Evolutionary conservation across 2,113 vertebrate species (phyloP).

Genomic region (Podiceps cristatus): DNA sequence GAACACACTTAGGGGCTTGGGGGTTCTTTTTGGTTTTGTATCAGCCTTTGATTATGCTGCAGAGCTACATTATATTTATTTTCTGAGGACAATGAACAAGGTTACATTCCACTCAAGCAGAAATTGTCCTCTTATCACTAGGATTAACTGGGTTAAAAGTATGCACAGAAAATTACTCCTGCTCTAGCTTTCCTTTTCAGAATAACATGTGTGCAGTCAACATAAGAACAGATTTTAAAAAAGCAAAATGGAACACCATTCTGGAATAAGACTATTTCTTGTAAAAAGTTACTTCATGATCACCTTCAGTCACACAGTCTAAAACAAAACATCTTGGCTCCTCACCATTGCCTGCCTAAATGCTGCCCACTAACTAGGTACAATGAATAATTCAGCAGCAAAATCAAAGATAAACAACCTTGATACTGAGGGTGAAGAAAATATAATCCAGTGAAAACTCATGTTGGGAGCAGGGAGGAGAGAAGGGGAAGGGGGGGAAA

Average conservation of each 20-base stretch:
- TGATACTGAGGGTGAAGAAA: not conserved
- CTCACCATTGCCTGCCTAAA: not conserved
- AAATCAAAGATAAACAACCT: not conserved
- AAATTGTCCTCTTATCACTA: not conserved
- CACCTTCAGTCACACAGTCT: not conserved
- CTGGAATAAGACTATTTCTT: not conserved
- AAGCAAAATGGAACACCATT: not conserved
- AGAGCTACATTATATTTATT: not conserved
- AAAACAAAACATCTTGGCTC: not conserved
- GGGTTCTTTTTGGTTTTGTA: not conserved
- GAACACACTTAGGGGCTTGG: not conserved
- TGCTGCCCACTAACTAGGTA: not conserved
- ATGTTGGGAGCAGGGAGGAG: fast-evolving
- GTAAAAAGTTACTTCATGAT: not conserved
- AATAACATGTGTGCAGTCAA: not conserved
- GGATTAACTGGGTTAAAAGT: not conserved
- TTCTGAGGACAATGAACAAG: not conserved
- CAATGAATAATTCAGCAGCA: not conserved
- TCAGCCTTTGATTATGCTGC: not conserved
- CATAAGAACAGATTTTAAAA: not conserved
- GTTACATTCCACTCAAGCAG: not conserved
- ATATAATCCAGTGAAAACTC: not conserved
- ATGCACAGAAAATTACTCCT: not conserved
- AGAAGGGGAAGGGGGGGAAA: no score
- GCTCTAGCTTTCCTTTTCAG: not conserved